Base-by-base conservation (phyloP, 2,797 vertebrate species). In the Tragelaphus oryx region DNA sequence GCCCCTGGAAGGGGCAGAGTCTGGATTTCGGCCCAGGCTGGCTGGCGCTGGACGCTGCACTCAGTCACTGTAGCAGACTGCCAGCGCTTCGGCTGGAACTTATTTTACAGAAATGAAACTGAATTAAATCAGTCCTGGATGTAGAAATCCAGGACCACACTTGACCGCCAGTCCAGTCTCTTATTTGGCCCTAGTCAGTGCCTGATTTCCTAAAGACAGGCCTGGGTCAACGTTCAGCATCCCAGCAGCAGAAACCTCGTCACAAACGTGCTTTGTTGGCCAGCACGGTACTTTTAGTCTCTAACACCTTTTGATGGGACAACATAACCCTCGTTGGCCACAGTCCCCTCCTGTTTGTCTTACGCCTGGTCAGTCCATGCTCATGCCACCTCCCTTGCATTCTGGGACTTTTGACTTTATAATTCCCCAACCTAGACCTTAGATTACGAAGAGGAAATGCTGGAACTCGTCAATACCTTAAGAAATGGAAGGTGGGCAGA, bases 51-150 rank as follows among this genome's bases (percentile, higher is more conserved):
- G 9, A 14, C 4, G 4, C 10, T 12, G 4, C 2, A 3, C 4
- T 28, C 22, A 18, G 59, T n/a, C 75, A 20, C 5, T 0, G 0
- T 0, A 3, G 41, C 30, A 8, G n/a, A 7, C 48, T 8, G 20
- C 78, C 75, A 57, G 0, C 26, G 11, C 9, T 28, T 30, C 76
- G 20, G 57, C 44, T 13, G n/a, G 74, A 22, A 41, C 20, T 57
- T 50, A 4, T 16, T 87, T 65, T 41, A 59, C 76, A 82, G 95
- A 86, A 68, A 65, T 8, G 48, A 84, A 8, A 0, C 1, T 37
- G n/a, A 52, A 37, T 71, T 30, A 33, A 75, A 46, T 17, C 54
- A 41, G 54, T 26, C 44, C 80, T 6, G 0, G 24, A 14, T 2
- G 3, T 22, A 52, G 44, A 24, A 37, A 44, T 2, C 54, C n/a